These are phyloP conservation scores for Pygoscelis adeliae DNA, from an alignment of 2,113 vertebrate genomes.

Conservation along the genomic window DNA sequence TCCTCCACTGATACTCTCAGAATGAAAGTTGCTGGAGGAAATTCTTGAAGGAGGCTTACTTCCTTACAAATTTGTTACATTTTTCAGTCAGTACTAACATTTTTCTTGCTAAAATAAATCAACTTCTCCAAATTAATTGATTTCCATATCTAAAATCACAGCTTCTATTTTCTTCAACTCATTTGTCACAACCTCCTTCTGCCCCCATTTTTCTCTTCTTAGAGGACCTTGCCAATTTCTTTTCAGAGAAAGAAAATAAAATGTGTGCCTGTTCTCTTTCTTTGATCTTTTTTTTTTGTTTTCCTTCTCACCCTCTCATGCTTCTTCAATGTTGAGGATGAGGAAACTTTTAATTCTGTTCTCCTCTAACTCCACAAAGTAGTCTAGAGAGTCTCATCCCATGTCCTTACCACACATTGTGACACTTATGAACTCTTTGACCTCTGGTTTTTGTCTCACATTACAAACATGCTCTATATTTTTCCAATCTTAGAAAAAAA, in stretches of 20 bases:
- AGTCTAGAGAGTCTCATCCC: background rate
- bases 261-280: background rate
- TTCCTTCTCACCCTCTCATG: background rate
- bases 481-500: background rate
- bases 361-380: background rate
- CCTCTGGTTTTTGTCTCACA: background rate
- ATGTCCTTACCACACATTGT: background rate
- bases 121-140: background rate
- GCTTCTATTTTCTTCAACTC: background rate
- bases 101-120: slow-evolving; percentile 18
- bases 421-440: background rate
- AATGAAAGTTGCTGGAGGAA: background rate
- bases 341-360: background rate
- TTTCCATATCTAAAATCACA: slow-evolving; percentile 14
- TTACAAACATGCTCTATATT: background rate
- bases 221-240: background rate
- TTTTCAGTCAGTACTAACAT: background rate
- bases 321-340: background rate
- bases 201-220: background rate
- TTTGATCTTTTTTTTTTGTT: background rate
- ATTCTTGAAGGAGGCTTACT: background rate
- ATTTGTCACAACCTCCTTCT: background rate
- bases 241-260: background rate
- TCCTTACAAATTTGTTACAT: background rate
- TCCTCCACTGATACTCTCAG: background rate